A percentile compares a stretch with the other conserved stretches of the same genome.
Conservation (phyloP, 2,113 vertebrate species). For the Corydoras sp. region DNA sequence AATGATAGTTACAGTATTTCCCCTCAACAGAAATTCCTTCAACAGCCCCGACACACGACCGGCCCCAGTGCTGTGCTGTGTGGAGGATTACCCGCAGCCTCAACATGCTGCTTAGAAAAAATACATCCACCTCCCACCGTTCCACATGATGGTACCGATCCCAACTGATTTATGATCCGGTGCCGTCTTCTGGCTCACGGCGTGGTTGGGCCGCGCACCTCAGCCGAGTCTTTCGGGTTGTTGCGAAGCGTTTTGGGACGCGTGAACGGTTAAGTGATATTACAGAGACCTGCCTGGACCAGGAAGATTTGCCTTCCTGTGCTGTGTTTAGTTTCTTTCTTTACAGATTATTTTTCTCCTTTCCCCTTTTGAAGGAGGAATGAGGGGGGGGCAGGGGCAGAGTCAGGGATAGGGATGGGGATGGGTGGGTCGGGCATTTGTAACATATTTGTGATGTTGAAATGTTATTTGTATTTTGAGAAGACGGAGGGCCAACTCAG, state of each 20-base stretch:
- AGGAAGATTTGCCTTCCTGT: constrained; percentile 37
- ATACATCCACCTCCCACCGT: neutral
- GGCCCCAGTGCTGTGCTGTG: too few relatives aligned
- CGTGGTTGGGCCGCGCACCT: constrained; percentile 1
- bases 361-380: neutral
- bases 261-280: constrained; percentile 23
- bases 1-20: constrained; percentile 16
- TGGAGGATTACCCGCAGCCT: too few relatives aligned
- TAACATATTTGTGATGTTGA: constrained; percentile 29
- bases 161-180: constrained; percentile 11
- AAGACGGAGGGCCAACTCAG: constrained; percentile 20
- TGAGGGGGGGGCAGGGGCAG: too few relatives aligned
- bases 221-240: neutral
- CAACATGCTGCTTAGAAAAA: too few relatives aligned
- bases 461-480: constrained; percentile 28
- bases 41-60: too few relatives aligned
- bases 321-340: constrained; percentile 36
- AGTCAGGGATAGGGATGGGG: too few relatives aligned
- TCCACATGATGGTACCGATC: constrained; percentile 3
- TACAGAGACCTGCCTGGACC: constrained; percentile 20
- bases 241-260: constrained; percentile 26
- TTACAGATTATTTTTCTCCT: constrained; percentile 19
- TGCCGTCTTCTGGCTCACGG: constrained; percentile 16
- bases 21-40: neutral
- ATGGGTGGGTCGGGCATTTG: constrained; percentile 7